Conservation (phyloP, 2,888 invertebrate species). For the Apoda limacodes region DNA sequence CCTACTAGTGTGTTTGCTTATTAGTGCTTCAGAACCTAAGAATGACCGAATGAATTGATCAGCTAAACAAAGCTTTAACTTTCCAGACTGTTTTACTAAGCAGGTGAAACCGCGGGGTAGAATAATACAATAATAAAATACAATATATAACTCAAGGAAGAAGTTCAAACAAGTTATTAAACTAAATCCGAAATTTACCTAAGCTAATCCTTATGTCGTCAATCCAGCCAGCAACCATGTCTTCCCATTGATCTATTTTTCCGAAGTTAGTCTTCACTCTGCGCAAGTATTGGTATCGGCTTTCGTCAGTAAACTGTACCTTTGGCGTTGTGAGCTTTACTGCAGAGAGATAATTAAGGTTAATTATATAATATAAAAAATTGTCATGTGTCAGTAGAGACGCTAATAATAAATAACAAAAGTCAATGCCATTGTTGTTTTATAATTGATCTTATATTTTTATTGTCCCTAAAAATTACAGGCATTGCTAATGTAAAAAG, state of each 20-base stretch:
- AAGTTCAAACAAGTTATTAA: conserved; percentile 1
- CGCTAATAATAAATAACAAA: neutral
- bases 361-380: neutral
- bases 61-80: too few species aligned
- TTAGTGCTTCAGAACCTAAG: too few species aligned
- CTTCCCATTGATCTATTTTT: conserved; percentile 23
- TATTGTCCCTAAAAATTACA: too few species aligned
- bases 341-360: too few species aligned
- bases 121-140: too few species aligned
- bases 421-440: too few species aligned
- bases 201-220: conserved; percentile 27
- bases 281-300: conserved; percentile 30
- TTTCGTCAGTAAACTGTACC: conserved; percentile 40
- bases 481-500: neutral
- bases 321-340: conserved; percentile 56
- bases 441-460: too few species aligned
- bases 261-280: conserved; percentile 29
- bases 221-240: conserved; percentile 21
- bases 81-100: too few species aligned
- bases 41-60: too few species aligned
- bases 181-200: conserved; percentile 26
- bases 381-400: neutral
- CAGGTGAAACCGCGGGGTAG: too few species aligned
- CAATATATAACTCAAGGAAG: neutral
- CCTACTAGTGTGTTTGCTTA: too few species aligned